phyloP scores from a whole-genome alignment of 2,113 vertebrate genomes.

The Perca flavescens region DNA sequence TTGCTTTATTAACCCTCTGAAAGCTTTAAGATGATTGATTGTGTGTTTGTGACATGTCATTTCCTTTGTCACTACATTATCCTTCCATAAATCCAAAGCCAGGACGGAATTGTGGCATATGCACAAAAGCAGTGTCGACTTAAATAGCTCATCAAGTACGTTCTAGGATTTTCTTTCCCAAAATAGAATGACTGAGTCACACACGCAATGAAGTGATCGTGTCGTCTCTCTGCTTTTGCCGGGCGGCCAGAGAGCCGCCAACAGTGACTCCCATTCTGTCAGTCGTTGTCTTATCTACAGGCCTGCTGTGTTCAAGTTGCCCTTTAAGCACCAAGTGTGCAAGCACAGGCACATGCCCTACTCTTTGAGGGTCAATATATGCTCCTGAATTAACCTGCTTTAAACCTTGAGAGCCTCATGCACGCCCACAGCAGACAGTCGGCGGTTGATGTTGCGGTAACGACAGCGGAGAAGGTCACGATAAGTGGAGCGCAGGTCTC shows the following conservation, averaged over 20 bases:
- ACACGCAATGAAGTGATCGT: slow-evolving; percentile 53
- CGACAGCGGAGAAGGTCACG: slow-evolving; percentile 86
- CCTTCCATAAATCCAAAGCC: slow-evolving; percentile 47
- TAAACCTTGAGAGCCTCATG: slow-evolving; percentile 85
- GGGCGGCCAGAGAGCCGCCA: slow-evolving; percentile 36
- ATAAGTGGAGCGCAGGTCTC: slow-evolving; percentile 87
- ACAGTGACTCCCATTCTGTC: slow-evolving; percentile 54
- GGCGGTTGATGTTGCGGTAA: slow-evolving; percentile 87
- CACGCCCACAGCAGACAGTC: slow-evolving; percentile 86
- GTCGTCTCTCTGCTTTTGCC: slow-evolving; percentile 44
- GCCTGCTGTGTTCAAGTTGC: slow-evolving; percentile 40
- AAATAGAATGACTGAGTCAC: slow-evolving; percentile 78
- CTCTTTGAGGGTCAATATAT: slow-evolving; percentile 1
- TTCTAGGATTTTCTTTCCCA: slow-evolving; percentile 57
- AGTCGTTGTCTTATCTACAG: slow-evolving; percentile 65
- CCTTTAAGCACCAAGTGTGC: slow-evolving; percentile 58
- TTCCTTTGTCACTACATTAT: slow-evolving; percentile 53
- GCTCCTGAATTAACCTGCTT: neutral
- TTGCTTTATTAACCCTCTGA: slow-evolving; percentile 40
- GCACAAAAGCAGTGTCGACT: slow-evolving; percentile 65
- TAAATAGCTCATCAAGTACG: slow-evolving; percentile 65
- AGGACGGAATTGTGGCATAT: slow-evolving; percentile 56
- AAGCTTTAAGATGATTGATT: slow-evolving; percentile 44
- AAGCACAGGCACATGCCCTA: slow-evolving; percentile 13
- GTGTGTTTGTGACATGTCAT: slow-evolving; percentile 48